Evolutionary conservation across 1,140 invertebrate species (phyloP), one percentile per base, ranked within the genome.

Genomic region (Ericerus pela): DNA sequence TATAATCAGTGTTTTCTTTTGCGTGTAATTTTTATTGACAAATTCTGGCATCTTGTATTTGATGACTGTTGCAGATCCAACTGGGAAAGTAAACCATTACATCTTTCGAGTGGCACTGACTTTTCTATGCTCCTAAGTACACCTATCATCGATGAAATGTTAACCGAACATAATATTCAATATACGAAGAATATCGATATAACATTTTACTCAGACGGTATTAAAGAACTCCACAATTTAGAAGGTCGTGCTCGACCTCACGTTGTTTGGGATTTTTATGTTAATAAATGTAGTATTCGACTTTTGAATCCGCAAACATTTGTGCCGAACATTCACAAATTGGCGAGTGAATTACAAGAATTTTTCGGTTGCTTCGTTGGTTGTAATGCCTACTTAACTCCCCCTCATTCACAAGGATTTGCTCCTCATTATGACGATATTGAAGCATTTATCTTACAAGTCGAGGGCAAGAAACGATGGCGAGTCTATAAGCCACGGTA

Each of bases 391-490:
- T 98, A 97, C 67, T 68, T 98, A 43, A 97, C 95, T n/a, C 95
- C 95, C 14, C 82, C 92, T 8, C 83, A 85, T 55, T 86, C 85
- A 63, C 93, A 97, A 76, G 94, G 95, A 0, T 98, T 98, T 76
- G 94, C 95, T 1, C 94, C 95, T 0, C 94, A 98, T 72, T 98
- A 85, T 71, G 95, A 99, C 74, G 95, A 99, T 65, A 97, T 98
- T 62, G 96, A 99, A 74, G 95, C 94, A 14, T 98, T 99, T 69
- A 81, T 99, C 55, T 66, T 99, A 33, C 96, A 99, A 73, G 69
- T 96, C 6, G 95, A 98, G 74, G 96, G 96, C 0, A 83, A 84
- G 63, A 98, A 99, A 71, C 76, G 82, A 58, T 99, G 95, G 95
- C 82, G 80, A 63, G 67, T 99, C 3, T 98, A 97, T 67, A 77